phyloP scores from a whole-genome alignment of 2,113 vertebrate genomes.

The Hippocampus comes region DNA sequence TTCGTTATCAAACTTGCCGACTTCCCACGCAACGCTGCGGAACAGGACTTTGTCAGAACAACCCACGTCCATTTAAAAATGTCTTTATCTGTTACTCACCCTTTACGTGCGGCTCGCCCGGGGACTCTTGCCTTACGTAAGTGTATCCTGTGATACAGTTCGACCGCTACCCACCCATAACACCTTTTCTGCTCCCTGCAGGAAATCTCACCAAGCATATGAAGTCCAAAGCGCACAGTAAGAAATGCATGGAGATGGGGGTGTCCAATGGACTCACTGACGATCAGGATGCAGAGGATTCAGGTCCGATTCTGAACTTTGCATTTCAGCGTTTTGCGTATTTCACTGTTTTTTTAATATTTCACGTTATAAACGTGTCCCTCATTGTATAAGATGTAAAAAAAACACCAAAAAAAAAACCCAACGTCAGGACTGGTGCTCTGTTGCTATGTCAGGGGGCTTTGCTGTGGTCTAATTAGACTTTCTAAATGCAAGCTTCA shows the following conservation, averaged over 20 bases:
- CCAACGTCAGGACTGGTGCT: conserved; percentile 14
- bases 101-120: conserved; percentile 53
- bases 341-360: too few relatives aligned
- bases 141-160: conserved; percentile 48
- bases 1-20: conserved; percentile 62
- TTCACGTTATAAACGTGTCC: too few relatives aligned
- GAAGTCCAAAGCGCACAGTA: conserved; percentile 99
- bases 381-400: too few relatives aligned
- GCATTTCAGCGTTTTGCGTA: background rate
- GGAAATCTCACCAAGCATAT: conserved; percentile 99
- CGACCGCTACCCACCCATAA: conserved; percentile 45
- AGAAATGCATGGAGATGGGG: conserved; percentile 97
- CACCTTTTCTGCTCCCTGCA: conserved; percentile 51
- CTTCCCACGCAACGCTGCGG: conserved; percentile 66
- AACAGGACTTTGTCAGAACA: conserved; percentile 66
- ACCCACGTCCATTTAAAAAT: conserved; percentile 72
- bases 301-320: conserved; percentile 67
- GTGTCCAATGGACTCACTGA: conserved; percentile 84
- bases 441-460: conserved; percentile 58
- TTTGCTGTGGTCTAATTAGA: conserved; percentile 64
- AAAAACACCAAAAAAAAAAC: background rate
- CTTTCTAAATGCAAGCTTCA: conserved; percentile 68
- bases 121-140: conserved; percentile 65
- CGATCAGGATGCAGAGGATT: conserved; percentile 92
- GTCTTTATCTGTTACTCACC: conserved; percentile 70